These are phyloP conservation scores for Troides oblongomaculatus DNA, from an alignment of 2,888 invertebrate species.

Conservation along the genomic window DNA sequence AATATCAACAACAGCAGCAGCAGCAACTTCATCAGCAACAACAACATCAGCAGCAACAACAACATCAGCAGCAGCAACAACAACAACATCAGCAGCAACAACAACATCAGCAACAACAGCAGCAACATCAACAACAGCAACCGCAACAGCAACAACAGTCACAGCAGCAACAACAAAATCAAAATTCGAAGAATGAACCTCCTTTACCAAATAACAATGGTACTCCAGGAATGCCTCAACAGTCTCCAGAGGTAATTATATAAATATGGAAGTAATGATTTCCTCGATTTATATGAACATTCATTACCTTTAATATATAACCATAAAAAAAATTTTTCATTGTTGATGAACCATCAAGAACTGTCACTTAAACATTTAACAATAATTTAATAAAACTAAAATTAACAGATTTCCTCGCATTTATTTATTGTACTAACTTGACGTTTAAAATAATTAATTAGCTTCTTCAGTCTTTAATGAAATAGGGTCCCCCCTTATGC, in stretches of 20 bases:
- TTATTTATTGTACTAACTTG: no score
- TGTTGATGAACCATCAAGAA: no score
- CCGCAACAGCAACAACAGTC: conserved; percentile 33
- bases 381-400: no score
- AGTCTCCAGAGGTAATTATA: conserved; percentile 64
- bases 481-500: no score
- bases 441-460: no score
- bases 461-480: no score
- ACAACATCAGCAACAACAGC: conserved; percentile 53
- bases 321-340: no score
- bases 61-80: conserved; percentile 52
- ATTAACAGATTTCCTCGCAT: no score
- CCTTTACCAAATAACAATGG: conserved; percentile 70
- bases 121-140: conserved; percentile 60
- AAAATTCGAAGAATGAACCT: conserved; percentile 69
- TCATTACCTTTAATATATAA: not conserved
- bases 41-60: conserved; percentile 57
- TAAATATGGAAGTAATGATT: not conserved
- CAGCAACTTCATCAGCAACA: conserved; percentile 62
- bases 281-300: not conserved
- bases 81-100: conserved; percentile 54
- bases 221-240: conserved; percentile 65
- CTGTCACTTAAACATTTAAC: no score
- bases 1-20: conserved; percentile 61
- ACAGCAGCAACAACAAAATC: conserved; percentile 52